Base-by-base conservation (phyloP, 2,113 vertebrate species). In the Lontra canadensis region DNA sequence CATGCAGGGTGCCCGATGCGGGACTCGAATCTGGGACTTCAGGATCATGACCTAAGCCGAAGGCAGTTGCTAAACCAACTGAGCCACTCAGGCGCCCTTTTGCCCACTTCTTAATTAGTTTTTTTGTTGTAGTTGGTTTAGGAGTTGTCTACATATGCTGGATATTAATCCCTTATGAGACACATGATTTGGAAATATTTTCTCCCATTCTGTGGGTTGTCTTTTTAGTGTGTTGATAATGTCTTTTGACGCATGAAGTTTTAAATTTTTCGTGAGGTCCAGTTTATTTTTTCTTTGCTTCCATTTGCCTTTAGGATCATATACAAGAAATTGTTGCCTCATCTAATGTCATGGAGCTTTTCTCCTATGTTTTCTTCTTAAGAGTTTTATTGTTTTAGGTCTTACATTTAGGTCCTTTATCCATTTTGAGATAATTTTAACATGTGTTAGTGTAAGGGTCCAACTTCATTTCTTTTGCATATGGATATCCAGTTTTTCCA, bases 361-460 rank as follows among this genome's bases (percentile, higher is more conserved):
- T 93, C 71, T 86, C 71, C 26, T 65, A 4, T 93, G 57, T 74
- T 85, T 84, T 93, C 57, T 78, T 93, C 44, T n/a, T 76, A 85
- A 52, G 55, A 93, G 25, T 93, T 85, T 85, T 55, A 67, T 39
- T 42, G 71, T 65, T 52, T 93, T 65, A 93, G 12, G 29, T 85
- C 34, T 93, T 93, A 85, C 15, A 42, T 84, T 85, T 93, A 76
- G 69, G 82, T 93, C 18, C 44, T 42, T 42, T 83, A 52, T 93
- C n/a, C 57, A 76, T 76, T 93, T 86, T 76, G 55, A 85, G 81
- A 65, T 93, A 52, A 65, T 78, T 78, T 93, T 86, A 85, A 39
- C 13, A 18, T 52, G 26, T 92, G 52, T 78, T 78, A 78, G 39
- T 36, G 26, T 78, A 65, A 78, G 34, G 42, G 18, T 78, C n/a